Conservation (phyloP, 2,888 invertebrate species). For the Noctua fimbriata region DNA sequence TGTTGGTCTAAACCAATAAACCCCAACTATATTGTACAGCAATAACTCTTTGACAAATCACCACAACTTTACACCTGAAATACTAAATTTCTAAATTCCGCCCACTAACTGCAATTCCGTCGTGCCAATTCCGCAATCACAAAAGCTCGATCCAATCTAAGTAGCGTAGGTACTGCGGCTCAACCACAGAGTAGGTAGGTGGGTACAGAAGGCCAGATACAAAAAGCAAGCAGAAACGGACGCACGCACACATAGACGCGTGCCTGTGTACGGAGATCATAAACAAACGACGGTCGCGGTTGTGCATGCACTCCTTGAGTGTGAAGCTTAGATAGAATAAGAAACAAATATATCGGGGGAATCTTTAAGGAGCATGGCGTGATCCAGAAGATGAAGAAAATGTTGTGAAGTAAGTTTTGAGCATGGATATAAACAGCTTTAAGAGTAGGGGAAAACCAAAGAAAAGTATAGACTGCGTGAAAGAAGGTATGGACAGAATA, state of each 20-base stretch:
- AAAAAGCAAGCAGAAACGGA: neutral
- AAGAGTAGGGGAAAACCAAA: neutral
- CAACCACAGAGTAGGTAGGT: neutral
- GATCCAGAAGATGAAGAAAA: neutral
- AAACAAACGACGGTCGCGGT: neutral
- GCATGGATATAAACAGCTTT: neutral
- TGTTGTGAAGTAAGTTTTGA: neutral
- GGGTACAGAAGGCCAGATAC: constrained; percentile 6
- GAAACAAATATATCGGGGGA: neutral
- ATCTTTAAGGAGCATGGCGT: neutral
- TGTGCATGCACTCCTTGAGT: too few species aligned
- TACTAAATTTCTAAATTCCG: constrained; percentile 53
- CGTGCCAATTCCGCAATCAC: constrained; percentile 57
- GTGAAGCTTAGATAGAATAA: neutral
- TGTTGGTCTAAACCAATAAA: constrained; percentile 11
- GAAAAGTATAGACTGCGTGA: neutral
- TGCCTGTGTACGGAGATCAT: neutral
- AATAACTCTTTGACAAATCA: constrained; percentile 45
- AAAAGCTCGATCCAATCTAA: constrained; percentile 61
- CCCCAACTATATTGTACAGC: neutral
- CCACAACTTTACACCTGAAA: constrained; percentile 56
- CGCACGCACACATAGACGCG: neutral
- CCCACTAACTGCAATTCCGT: constrained; percentile 57
- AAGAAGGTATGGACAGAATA: neutral
- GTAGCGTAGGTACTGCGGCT: constrained; percentile 33